These are phyloP conservation scores for Anas platyrhynchos DNA, from an alignment of 2,113 vertebrate species.

Conservation along the genomic window DNA sequence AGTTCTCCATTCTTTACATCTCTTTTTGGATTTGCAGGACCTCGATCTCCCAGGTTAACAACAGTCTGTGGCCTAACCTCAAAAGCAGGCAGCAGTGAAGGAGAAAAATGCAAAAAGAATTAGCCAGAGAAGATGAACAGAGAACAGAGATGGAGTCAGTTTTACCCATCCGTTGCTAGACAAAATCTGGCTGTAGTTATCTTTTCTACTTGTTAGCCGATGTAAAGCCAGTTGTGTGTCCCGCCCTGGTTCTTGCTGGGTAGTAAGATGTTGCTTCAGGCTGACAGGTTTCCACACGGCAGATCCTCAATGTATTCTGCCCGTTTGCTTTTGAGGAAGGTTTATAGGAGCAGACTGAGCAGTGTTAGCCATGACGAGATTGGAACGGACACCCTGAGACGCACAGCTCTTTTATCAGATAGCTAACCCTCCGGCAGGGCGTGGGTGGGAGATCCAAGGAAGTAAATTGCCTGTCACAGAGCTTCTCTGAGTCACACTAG, in stretches of 20 bases:
- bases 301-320: not conserved
- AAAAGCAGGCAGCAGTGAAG: not conserved
- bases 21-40: not conserved
- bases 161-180: not conserved
- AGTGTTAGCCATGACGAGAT: not conserved
- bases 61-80: not conserved
- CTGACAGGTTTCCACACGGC: not conserved
- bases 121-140: not conserved
- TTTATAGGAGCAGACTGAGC: not conserved
- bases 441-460: not conserved
- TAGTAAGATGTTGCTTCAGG: not conserved
- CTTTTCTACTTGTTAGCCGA: not conserved
- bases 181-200: not conserved
- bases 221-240: not conserved
- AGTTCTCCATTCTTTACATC: not conserved
- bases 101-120: not conserved
- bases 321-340: not conserved
- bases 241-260: not conserved
- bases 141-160: not conserved
- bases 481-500: not conserved
- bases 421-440: not conserved
- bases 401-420: not conserved
- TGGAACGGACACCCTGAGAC: not conserved
- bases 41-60: not conserved
- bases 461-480: constrained; percentile 34